Evolutionary conservation across 2,888 invertebrate genomes (phyloP), one percentile per base, ranked within the genome.

Genomic region (Xiphydria camelus): DNA sequence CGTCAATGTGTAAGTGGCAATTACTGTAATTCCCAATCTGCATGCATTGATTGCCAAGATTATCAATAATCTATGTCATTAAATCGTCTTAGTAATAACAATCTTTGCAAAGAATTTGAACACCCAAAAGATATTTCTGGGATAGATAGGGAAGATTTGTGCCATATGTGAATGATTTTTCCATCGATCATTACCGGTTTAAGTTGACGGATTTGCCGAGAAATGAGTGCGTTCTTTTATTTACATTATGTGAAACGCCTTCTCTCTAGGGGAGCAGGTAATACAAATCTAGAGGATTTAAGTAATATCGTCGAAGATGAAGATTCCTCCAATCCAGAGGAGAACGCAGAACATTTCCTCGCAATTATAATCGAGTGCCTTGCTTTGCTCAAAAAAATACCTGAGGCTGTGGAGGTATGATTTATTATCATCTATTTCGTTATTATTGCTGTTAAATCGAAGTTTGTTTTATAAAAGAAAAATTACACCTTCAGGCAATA

Each of bases 331-430:
- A 82, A 84, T 70, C 80, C 82, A 2, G 84, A 84, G 60, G 77
- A 82, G 37, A 82, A 84, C 70, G 80, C 84, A 35, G 82, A 82
- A 53, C 83, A 86, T 66, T 88, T 86, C 50, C 85, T 93, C 66
- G 86, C 89, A 62, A 84, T 89, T 61, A 82, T 94, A 31, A 84
- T 94, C 0, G 92, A 94, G 70, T 93, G 94, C 50, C 81, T 95
- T 39, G 89, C 88, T 9, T 83, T 90, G 47, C 77, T 95, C 50
- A 87, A 88, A 39, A 91, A 90, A 72, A 80, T 94, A 59, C 88
- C 90, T 40, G 92, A 91, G 62, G 89, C 92, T 15, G 83, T 94
- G 23, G 91, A 93, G 80, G 89, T 88, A 71, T 60, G 69, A 14
- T 29, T n/a, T n/a, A n/a, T n/a, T n/a, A n/a, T n/a, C n/a, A n/a